Conservation (phyloP, 2,888 invertebrate genomes). For the Apoda limacodes region DNA sequence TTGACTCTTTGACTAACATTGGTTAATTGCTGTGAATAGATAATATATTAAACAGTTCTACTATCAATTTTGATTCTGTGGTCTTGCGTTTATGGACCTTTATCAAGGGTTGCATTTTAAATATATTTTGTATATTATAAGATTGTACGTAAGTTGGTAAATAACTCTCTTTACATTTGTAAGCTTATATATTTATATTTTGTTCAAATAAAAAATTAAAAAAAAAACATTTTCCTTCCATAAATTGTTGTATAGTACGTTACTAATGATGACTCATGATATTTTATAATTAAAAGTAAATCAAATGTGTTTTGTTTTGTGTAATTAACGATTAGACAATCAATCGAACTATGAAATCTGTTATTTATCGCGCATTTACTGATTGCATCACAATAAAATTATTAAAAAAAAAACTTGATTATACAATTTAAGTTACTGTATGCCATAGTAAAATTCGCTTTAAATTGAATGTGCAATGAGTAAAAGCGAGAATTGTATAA, state of each 20-base stretch:
- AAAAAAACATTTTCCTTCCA: constrained; percentile 59
- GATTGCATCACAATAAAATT: constrained; percentile 31
- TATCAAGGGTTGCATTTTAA: constrained; percentile 59
- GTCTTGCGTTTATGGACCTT: constrained; percentile 45
- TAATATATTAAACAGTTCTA: constrained; percentile 62
- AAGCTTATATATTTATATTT: constrained; percentile 66
- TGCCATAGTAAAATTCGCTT: too few relatives aligned
- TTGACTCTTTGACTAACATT: constrained; percentile 61
- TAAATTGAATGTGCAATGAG: too few relatives aligned
- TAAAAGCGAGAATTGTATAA: too few relatives aligned
- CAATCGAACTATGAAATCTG: constrained; percentile 54
- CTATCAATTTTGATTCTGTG: constrained; percentile 52
- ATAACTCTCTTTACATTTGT: constrained; percentile 65
- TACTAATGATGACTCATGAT: constrained; percentile 51
- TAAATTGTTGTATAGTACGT: constrained; percentile 64
- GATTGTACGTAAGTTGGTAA: constrained; percentile 60
- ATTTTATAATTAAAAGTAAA: constrained; percentile 50
- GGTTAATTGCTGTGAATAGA: constrained; percentile 70
- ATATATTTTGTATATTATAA: constrained; percentile 60
- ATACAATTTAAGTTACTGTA: not conserved
- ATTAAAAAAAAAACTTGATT: not conserved
- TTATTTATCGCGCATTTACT: constrained; percentile 38
- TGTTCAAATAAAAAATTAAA: constrained; percentile 53
- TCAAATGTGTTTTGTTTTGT: constrained; percentile 47
- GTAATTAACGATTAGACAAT: constrained; percentile 52